Evolutionary conservation across 1,140 invertebrate genomes (phyloP).

Genomic region (Mycetomoellerius zeteki): DNA sequence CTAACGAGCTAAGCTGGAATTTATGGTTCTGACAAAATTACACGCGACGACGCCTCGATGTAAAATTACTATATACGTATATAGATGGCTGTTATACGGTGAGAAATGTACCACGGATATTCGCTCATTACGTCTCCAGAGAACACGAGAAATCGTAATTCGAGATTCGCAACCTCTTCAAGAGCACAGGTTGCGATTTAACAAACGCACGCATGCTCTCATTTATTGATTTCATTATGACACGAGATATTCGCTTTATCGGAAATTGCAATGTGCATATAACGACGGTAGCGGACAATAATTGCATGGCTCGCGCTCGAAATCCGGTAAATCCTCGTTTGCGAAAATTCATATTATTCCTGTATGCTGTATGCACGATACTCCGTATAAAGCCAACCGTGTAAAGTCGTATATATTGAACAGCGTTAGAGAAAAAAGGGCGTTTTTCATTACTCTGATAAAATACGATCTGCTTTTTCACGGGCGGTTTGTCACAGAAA

Average conservation of each 20-base stretch:
- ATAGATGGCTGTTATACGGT: not conserved
- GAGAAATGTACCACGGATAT: not conserved
- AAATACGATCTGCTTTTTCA: not conserved
- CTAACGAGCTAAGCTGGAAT: constrained; percentile 56
- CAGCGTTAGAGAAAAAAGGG: not conserved
- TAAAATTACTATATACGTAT: constrained; percentile 18
- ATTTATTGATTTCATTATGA: constrained; percentile 60
- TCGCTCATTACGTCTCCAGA: not conserved
- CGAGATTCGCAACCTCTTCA: constrained; percentile 8
- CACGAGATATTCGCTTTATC: constrained; percentile 26
- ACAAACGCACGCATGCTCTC: constrained; percentile 43
- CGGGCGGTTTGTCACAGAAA: not conserved
- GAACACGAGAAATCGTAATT: not conserved
- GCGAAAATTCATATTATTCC: constrained; percentile 37
- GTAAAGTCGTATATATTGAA: not conserved
- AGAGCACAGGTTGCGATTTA: constrained; percentile 4
- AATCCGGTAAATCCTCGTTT: constrained; percentile 26
- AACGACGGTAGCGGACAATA: constrained; percentile 37
- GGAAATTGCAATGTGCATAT: constrained; percentile 23
- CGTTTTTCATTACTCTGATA: not conserved
- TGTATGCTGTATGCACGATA: not conserved
- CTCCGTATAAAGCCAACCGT: not conserved
- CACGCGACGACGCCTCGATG: constrained; percentile 2
- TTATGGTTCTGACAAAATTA: constrained; percentile 50
- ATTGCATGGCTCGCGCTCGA: constrained; percentile 22